Evolutionary conservation across 92 coral and sea anemone species (phyloP), one percentile per base, ranked within the genome.

Genomic region (Umimayanthus chanpuru): DNA sequence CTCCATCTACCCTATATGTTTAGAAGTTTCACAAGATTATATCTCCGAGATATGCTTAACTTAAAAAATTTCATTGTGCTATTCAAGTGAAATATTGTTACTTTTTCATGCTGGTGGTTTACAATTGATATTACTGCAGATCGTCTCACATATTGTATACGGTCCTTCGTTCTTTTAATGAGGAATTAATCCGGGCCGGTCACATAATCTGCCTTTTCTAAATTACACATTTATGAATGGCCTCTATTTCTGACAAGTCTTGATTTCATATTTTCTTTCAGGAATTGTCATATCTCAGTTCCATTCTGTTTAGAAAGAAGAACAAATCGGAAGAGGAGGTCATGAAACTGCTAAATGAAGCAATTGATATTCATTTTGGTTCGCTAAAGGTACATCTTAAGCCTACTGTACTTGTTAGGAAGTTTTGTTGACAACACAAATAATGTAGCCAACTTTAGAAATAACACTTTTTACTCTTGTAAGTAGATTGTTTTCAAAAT

Each of bases 281-380:
- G 99, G 99, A 97, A 86, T 88, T 97, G 71, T 97, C 98, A 28
- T 97, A 95, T 89, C 90, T 97, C 67, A 96, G 95, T 67, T 93
- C 99, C 15, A 97, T 97, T 49, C 85, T 97, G 86, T 78, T 89
- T 56, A 92, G 99, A 85, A 93, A 97, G 92, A 95, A 97, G 65
- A 93, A 94, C 70, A 94, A 89, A 86, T 89, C 96, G 12, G 91
- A 86, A 78, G 98, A 95, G 81, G 97, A 97, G 89, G 94, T 97
- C 30, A 68, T 93, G 21, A 92, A 85, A 85, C 86, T 96, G 43
- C 85, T 97, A 49, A 97, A 97, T 88, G 98, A 93, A 89, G 91
- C 97, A 68, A 92, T 94, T 41, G 99, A 97, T 82, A 80, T 92
- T 79, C 99, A 97, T 80, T 97, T 97, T 88, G 55, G 92, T 77